Evolutionary conservation across 2,888 invertebrate species (phyloP).

Genomic region (Eledone cirrhosa): DNA sequence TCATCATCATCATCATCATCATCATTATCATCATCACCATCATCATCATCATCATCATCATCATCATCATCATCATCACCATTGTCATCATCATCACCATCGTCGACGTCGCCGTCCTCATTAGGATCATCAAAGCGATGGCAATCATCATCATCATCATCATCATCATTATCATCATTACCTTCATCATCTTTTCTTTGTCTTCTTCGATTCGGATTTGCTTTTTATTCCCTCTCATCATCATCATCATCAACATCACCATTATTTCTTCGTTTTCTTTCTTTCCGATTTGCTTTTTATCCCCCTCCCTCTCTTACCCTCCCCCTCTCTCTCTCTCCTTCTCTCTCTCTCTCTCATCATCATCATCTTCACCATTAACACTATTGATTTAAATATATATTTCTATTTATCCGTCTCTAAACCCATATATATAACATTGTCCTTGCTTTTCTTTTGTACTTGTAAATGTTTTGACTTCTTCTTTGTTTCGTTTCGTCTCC

Average conservation of each 20-base stretch:
- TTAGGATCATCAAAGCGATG: background rate
- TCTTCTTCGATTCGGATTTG: background rate
- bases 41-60: slow-evolving; percentile 29
- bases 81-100: slow-evolving; percentile 14
- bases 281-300: too few species aligned
- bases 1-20: slow-evolving; percentile 28
- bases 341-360: too few species aligned
- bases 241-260: slow-evolving; percentile 35
- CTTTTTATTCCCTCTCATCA: slow-evolving; percentile 77
- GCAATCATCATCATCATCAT: background rate
- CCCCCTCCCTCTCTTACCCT: too few species aligned
- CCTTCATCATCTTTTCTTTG: background rate
- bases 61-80: slow-evolving; percentile 34
- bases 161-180: slow-evolving; percentile 9
- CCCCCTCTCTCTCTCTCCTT: too few species aligned
- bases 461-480: too few species aligned
- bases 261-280: too few species aligned
- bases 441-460: too few species aligned
- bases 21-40: slow-evolving; percentile 59
- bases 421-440: too few species aligned
- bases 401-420: too few species aligned
- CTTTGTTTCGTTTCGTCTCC: too few species aligned
- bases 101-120: slow-evolving; percentile 21
- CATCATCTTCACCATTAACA: too few species aligned
- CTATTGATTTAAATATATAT: too few species aligned